Evolutionary conservation across 2,797 vertebrate species (phyloP).

Genomic region (Aldrovandia affinis): DNA sequence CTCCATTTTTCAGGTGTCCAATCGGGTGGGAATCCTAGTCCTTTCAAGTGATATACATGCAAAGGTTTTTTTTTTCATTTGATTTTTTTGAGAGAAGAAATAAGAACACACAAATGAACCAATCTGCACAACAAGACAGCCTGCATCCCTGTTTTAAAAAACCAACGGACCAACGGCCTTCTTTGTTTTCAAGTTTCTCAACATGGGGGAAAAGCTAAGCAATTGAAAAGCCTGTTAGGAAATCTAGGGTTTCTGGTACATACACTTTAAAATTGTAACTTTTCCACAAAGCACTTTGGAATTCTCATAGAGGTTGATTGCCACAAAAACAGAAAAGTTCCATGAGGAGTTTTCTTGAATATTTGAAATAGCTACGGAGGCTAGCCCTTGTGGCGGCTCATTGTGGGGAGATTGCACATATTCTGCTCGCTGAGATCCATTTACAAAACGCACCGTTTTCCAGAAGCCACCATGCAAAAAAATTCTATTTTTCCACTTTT

Average conservation of each 20-base stretch:
- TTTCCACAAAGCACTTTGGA: conserved; percentile 19
- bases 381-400: conserved; percentile 37
- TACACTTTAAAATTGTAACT: conserved; percentile 13
- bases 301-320: conserved; percentile 30
- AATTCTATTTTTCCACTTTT: conserved; percentile 37
- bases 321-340: conserved; percentile 23
- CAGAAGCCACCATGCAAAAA: conserved; percentile 52
- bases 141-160: conserved; percentile 23
- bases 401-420: conserved; percentile 51
- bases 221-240: conserved; percentile 39
- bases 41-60: conserved; percentile 31
- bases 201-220: conserved; percentile 22
- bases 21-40: conserved; percentile 39
- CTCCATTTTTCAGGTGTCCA: conserved; percentile 33
- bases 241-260: conserved; percentile 24
- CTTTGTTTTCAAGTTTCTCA: conserved; percentile 40
- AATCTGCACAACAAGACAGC: conserved; percentile 11
- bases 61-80: conserved; percentile 20
- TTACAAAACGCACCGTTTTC: conserved; percentile 46
- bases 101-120: conserved; percentile 11
- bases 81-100: conserved; percentile 21
- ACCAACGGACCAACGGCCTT: conserved; percentile 19
- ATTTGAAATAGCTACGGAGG: conserved; percentile 35
- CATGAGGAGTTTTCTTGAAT: conserved; percentile 6
- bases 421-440: conserved; percentile 44